Evolutionary conservation across 2,888 invertebrate species (phyloP), one percentile per base, ranked within the genome.

Genomic region (Petrolisthes manimaculis): DNA sequence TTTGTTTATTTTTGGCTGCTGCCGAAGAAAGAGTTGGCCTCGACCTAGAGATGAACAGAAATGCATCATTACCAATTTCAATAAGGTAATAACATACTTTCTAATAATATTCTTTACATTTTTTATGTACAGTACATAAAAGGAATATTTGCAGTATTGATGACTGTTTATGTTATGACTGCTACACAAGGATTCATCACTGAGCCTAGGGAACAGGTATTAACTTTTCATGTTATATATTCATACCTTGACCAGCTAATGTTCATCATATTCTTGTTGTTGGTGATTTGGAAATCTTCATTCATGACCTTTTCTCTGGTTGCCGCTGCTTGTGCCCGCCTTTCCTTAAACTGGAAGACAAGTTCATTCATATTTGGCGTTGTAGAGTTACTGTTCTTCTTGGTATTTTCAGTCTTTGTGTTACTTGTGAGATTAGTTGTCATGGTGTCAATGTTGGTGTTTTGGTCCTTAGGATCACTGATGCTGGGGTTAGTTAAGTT

Each of bases 291-390:
- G 56, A 67, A 84, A 69, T 89, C 85, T 55, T 86, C 82, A 51
- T 78, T 79, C 4, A 86, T 74, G 24, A 89, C 86, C 21, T 86
- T 89, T 51, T 83, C 74, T 51, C 82, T 84, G 77, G 82, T 89
- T 4, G 85, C 82, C 3, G 89, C 85, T n/a, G 89, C 89, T 77
- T 83, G 80, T 24, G 85, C 69, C 12, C 89, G 71, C 54, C 79
- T 82, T 67, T 89, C 89, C 18, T 56, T 75, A 61, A 77, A 89
- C 37, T 82, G 53, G 3, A 81, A 37, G 9, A 84, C 67, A 5
- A 75, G 56, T 53, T 88, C 84, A 75, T 84, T 84, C 12, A 75
- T 18, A 56, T 77, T 71, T 6, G n/a, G 14, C 1, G 71, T 12
- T n/a, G n/a, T n/a, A 21, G 53, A 54, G 54, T 82, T 82, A 12